Conservation (phyloP, 2,113 vertebrate genomes). For the Mustela nigripes region DNA sequence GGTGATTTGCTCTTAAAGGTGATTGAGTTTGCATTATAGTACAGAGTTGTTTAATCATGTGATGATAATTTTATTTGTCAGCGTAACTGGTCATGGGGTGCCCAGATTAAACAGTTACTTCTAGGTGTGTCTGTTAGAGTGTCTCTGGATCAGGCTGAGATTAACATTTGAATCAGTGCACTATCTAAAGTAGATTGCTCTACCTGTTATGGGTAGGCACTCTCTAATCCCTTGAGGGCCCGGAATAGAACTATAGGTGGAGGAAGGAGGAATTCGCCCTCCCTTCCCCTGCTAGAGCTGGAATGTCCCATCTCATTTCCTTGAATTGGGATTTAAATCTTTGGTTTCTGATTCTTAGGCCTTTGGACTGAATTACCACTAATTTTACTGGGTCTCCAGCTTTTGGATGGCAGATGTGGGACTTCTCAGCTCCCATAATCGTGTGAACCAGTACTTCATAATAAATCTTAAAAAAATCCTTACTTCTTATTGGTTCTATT, state of each 20-base stretch:
- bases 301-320: neutral
- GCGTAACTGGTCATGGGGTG: neutral
- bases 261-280: neutral
- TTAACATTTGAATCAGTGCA: neutral
- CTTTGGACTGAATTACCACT: neutral
- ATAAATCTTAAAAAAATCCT: neutral
- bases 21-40: conserved; percentile 1
- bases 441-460: neutral
- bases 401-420: neutral
- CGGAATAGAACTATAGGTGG: neutral
- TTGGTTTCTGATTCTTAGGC: neutral
- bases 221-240: neutral
- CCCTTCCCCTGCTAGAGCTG: neutral
- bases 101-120: neutral
- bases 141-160: neutral
- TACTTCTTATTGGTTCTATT: neutral
- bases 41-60: neutral
- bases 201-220: neutral
- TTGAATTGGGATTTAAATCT: neutral
- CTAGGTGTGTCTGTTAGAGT: neutral
- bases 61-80: neutral
- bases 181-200: neutral
- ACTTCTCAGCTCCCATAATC: neutral
- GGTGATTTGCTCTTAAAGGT: neutral
- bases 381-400: neutral